Evolutionary conservation across 2,888 invertebrate genomes (phyloP).

Genomic region (Chloroclysta siterata): DNA sequence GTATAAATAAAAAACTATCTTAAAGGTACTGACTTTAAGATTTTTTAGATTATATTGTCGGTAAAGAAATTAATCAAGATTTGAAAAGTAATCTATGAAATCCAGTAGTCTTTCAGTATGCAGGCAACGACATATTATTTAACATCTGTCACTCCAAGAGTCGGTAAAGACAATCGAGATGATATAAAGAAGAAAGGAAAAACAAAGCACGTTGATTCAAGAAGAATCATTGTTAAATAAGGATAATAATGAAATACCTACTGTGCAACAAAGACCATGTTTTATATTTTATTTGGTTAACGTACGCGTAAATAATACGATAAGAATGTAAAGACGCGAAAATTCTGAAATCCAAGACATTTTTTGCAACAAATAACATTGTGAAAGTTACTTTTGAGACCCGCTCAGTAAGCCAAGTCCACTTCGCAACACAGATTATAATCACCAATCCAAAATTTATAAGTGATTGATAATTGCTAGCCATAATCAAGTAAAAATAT

Average conservation of each 20-base stretch:
- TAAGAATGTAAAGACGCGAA: slow-evolving; percentile 8
- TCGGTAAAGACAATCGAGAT: background rate
- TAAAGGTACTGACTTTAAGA: no score
- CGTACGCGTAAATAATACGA: slow-evolving; percentile 12
- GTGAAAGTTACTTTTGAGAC: slow-evolving; percentile 15
- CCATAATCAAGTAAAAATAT: slow-evolving; percentile 15
- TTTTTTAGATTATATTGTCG: no score
- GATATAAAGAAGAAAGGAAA: background rate
- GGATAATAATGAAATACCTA: slow-evolving; percentile 1
- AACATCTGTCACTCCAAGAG: background rate
- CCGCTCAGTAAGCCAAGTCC: slow-evolving; percentile 8
- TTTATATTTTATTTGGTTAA: background rate
- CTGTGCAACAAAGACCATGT: background rate
- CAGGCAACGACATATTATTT: no score
- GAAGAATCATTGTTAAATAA: background rate
- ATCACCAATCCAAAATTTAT: slow-evolving; percentile 12
- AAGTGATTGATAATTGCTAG: slow-evolving; percentile 10
- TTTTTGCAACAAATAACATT: slow-evolving; percentile 10
- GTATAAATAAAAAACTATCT: no score
- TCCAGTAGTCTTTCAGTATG: no score
- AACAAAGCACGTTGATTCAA: background rate
- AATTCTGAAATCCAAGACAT: slow-evolving; percentile 6
- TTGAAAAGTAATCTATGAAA: no score
- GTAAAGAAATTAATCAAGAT: no score
- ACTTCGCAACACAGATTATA: slow-evolving; percentile 7